Percentiles rank a stretch among this genome's conserved stretches.
Evolutionary conservation across 2,888 invertebrate genomes (phyloP).

Genomic region (Lasioglossum villosulum): DNA sequence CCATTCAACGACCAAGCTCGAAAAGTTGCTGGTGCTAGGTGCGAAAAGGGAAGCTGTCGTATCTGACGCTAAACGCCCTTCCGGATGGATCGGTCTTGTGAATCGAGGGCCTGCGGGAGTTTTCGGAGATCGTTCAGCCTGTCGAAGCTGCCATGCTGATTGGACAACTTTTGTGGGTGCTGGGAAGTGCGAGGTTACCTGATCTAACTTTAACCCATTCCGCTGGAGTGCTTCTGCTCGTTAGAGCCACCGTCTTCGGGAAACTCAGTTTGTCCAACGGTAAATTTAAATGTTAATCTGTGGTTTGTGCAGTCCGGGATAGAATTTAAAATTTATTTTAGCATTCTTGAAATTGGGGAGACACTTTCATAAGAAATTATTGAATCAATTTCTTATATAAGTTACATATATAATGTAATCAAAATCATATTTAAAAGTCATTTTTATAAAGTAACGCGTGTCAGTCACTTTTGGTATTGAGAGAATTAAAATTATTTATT

Average conservation of each 20-base stretch:
- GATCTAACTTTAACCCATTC: conserved; percentile 3
- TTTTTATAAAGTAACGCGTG: no score
- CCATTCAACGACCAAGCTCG: conserved; percentile 14
- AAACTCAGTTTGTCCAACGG: neutral
- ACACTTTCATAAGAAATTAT: no score
- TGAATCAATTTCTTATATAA: no score
- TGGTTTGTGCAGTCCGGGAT: neutral
- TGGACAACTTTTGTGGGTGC: neutral
- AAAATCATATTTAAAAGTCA: no score
- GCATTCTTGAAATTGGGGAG: no score
- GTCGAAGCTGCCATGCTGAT: neutral
- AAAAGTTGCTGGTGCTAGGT: conserved; percentile 32
- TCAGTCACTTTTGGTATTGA: no score
- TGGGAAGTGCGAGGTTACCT: neutral
- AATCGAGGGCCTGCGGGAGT: conserved; percentile 6
- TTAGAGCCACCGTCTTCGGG: neutral
- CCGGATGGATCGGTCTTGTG: conserved; percentile 19
- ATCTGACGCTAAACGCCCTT: conserved; percentile 42
- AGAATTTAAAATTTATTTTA: neutral
- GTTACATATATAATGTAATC: no score
- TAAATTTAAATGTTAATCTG: neutral
- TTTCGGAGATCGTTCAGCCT: neutral
- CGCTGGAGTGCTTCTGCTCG: neutral
- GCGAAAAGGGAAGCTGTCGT: conserved; percentile 43
- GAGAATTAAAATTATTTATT: no score